Base-by-base conservation (phyloP, 2,113 vertebrate species). In the Symphodus melops region DNA sequence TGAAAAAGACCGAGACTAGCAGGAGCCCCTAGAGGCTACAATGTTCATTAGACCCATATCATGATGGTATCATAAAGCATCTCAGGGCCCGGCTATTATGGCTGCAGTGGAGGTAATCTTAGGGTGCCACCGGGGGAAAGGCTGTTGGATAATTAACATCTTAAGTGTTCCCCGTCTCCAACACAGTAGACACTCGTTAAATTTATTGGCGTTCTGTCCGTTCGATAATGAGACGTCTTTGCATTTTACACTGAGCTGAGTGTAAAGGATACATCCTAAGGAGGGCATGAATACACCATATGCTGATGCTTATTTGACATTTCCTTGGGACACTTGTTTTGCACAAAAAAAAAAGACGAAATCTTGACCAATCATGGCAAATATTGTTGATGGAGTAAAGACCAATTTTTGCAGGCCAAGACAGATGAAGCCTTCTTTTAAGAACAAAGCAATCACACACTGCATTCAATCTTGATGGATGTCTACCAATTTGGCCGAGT, bases 401-500 rank as follows among this genome's bases (percentile, higher is more conserved):
- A 6, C 28, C 4, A 6, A 33, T 54, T 55, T 23, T 41, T 2
- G 13, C 9, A 52, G 36, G 44, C 28, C 16, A 19, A 41, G 20
- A 39, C 1, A 77, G 8, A 58, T 37, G 17, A 20, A 39, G 54
- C 17, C n/a, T 54, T 46, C 52, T 28, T 52, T 19, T 39, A 57
- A 54, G 39, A 62, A 39, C 39, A 6, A 0, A 17, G 61, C 36
- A 48, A 53, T 58, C 14, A 36, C 58, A 54, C 17, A 51, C 46
- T 5, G 28, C 64, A 72, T 67, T 90, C 72, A n/a, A 76, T 83
- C 65, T 42, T 80, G 81, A 91, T 85, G 81, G 81, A 86, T 86
- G 86, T 79, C 68, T 59, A 58, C 71, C 81, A 82, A 76, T 75
- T 63, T 64, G 76, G 76, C 72, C 63, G 41, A 72, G 57, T 52